These are phyloP conservation scores for Argyrosomus japonicus DNA, from an alignment of 2,113 vertebrate species.

Conservation along the genomic window DNA sequence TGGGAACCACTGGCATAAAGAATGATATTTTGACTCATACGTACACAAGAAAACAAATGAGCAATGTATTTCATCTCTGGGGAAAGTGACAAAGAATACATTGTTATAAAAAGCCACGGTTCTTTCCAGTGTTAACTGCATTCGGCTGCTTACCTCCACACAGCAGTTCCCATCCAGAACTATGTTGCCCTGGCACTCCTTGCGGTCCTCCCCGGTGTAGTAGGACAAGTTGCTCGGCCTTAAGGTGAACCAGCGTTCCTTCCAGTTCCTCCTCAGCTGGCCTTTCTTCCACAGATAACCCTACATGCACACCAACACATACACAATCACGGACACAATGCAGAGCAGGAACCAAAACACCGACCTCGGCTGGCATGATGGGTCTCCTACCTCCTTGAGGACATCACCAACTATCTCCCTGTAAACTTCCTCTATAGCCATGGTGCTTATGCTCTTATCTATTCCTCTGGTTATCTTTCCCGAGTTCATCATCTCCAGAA, in stretches of 20 bases:
- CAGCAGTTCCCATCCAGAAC: conserved; percentile 91
- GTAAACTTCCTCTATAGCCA: conserved; percentile 95
- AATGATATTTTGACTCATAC: conserved; percentile 10
- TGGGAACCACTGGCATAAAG: background rate
- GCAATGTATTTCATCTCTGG: background rate
- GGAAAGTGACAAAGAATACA: background rate
- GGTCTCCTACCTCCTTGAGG: conserved; percentile 90
- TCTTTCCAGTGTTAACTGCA: background rate
- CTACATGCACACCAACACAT: conserved; percentile 75
- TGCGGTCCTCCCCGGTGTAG: conserved; percentile 91
- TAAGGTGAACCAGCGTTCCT: conserved; percentile 94
- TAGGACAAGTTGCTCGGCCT: conserved; percentile 91
- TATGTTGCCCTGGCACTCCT: conserved; percentile 93
- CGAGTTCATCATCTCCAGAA: conserved; percentile 93
- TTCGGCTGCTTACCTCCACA: conserved; percentile 87
- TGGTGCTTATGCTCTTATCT: conserved; percentile 88
- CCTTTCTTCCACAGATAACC: conserved; percentile 97
- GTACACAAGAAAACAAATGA: conserved; percentile 1
- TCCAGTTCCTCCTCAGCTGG: conserved; percentile 95
- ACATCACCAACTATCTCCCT: conserved; percentile 94
- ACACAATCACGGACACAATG: conserved; percentile 19
- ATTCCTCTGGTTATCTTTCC: conserved; percentile 88
- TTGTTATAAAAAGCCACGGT: conserved; percentile 13
- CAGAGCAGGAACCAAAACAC: background rate
- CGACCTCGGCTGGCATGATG: background rate